Evolutionary conservation across 2,888 invertebrate species (phyloP), one percentile per base, ranked within the genome.

Genomic region (Eulithis prunata): DNA sequence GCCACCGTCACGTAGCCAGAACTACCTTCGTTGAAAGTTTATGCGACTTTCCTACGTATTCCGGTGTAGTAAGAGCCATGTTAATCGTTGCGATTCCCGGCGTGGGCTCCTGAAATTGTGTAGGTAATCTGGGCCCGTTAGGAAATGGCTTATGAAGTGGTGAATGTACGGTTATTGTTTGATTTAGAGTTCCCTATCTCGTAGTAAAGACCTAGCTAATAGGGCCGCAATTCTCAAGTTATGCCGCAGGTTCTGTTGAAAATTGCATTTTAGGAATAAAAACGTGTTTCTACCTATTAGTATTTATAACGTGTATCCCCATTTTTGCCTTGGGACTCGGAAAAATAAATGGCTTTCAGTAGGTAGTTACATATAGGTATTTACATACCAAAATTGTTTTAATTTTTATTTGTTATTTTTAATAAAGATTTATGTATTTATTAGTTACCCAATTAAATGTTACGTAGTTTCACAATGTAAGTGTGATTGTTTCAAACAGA

Each of bases 61-160:
- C 10, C 57, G n/a, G 4, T 46, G 57, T 57, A 46, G 10, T 51
- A 52, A 46, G 43, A 45, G 28, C 47, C n/a, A 32, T 57, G 11
- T 38, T 41, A 41, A 51, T 41, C 14, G 41, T 6, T 41, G 49
- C 49, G 28, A 38, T 52, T 43, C 51, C 43, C 59, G 41, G 41
- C 57, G 41, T 57, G 53, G 57, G 63, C 43, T 53, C 13, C 52
- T 57, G 57, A 53, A 46, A 46, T 57, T 38, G 54, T 62, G 36
- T 41, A 53, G 53, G 41, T 57, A 41, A 63, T 58, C 38, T 54
- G 41, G 41, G 21, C 54, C 12, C 12, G 54, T 58, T 55, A 64
- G 49, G 54, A 54, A 57, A 54, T 66, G 32, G 57, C 47, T 47
- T 52, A 49, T 53, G 55, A 57, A 61, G 64, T 64, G 65, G 67